A percentile compares a stretch with the other conserved stretches of the same genome.
Conservation (phyloP, 2,797 vertebrate genomes). For the Pachyuromys duprasi region DNA sequence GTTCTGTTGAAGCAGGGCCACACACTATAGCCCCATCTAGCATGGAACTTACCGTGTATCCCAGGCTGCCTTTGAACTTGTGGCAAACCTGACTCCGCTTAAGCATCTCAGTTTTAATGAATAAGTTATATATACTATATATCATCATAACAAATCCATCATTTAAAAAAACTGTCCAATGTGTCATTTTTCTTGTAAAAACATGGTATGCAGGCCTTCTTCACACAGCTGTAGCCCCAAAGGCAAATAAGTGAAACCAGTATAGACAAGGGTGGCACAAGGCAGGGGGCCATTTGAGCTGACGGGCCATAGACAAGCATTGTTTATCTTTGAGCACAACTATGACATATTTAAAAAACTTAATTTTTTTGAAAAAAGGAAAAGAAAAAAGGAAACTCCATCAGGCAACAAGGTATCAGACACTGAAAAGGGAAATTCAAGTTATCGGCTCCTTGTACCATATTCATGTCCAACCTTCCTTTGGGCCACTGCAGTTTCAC, state of each 20-base stretch:
- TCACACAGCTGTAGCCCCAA: background rate
- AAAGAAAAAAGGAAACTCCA: background rate
- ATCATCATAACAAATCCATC: background rate
- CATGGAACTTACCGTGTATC: background rate
- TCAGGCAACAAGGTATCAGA: background rate
- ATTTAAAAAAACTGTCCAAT: background rate
- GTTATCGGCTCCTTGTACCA: background rate
- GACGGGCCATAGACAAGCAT: background rate
- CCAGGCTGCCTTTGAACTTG: background rate
- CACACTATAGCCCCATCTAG: background rate
- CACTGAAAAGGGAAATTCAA: background rate
- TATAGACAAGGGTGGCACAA: background rate
- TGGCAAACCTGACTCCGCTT: background rate
- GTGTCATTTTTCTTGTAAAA: constrained; percentile 1
- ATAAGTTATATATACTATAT: background rate
- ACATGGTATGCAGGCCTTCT: background rate
- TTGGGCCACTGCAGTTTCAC: background rate
- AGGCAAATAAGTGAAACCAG: background rate
- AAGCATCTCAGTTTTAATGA: constrained; percentile 22
- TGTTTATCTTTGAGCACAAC: background rate
- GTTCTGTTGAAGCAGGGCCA: background rate
- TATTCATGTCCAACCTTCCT: background rate
- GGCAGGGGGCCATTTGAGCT: background rate
- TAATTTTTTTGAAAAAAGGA: too few relatives aligned
- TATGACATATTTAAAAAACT: background rate